Evolutionary conservation across 1,140 invertebrate species (phyloP), one percentile per base, ranked within the genome.

Genomic region (Dufourea novaeangliae): DNA sequence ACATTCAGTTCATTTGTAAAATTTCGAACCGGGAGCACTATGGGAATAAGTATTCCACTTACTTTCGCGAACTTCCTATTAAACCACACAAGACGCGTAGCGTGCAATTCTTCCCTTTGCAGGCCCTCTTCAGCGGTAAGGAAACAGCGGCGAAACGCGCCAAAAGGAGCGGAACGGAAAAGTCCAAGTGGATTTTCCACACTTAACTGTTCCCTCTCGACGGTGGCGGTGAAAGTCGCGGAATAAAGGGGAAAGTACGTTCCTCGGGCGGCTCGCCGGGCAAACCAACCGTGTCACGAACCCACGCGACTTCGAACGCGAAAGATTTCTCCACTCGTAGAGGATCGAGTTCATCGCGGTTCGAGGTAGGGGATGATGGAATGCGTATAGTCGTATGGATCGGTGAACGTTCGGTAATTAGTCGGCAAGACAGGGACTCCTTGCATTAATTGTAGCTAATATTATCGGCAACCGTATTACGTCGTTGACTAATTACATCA

Each of bases 381-480:
- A 52, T 25, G 52, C 3, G 6, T 57, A 14, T 27, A 67, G 41
- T 67, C 56, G 41, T 20, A n/a, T 25, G n/a, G 54, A 76, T 76
- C 66, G 73, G 59, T 76, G 32, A 34, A 11, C 67, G 34, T 63
- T 77, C 46, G 69, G 62, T 56, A 71, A 77, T 77, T 63, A 63
- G 14, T 69, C 57, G 54, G 46, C 56, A 61, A 77, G 32, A 62
- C 29, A 12, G 37, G 44, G 32, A 22, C 32, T 59, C 52, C 54
- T 67, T 71, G 14, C 56, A 70, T 83, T 83, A 82, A 83, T 83
- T 68, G 52, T 82, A 72, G 57, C 70, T 82, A 22, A 67, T 68
- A 82, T 82, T 83, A 78, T 67, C 69, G 80, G 69, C 59, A 79
- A 70, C 41, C 80, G 67, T 83, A 83, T 83, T 82, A 82, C 67